Base-by-base conservation (phyloP, 2,797 vertebrate genomes). In the Anisognathus igniventris region DNA sequence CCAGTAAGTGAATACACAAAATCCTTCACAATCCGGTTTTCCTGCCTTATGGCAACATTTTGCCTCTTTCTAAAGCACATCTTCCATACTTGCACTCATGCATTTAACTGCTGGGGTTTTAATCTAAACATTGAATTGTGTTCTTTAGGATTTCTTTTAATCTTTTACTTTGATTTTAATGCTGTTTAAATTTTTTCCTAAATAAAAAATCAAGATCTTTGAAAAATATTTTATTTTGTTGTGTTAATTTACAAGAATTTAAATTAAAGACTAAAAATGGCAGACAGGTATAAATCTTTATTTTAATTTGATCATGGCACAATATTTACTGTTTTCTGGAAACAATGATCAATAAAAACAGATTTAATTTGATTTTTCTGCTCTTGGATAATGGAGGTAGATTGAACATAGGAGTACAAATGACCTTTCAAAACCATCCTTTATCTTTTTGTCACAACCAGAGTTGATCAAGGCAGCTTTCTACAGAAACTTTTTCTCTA, bases 61-160 rank as follows among this genome's bases (percentile, higher is more conserved):
- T 54, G 1, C 15, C 21, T 67, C 62, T 65, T 68, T 54, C 45
- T 45, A 50, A 70, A 74, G 3, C 8, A 25, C 2, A 3, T 22
- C 6, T 57, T 89, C 25, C 39, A 35, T 47, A 23, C 14, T 82
- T 39, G 5, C 10, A 35, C 1, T 51, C 0, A 0, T 30, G 4
- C 12, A 58, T 9, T 54, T 12, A 57, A 68, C 84, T 30, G 2
- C 0, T 30, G 4, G 3, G 2, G 3, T 57, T 74, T 53, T 84
- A 71, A 75, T 12, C 39, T 51, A 25, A 33, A 89, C 10, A 24
- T 3, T 37, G n/a, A 82, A 57, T 47, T 9, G 0, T 50, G 7
- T 10, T 50, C 2, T 53, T 39, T 21, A 54, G n/a, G 4, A 4
- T 66, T 81, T 50, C 9, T 65, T 86, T 54, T 35, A 60, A 56